phyloP scores from a whole-genome alignment of 2,797 vertebrate species.

The Sphaeramia orbicularis region DNA sequence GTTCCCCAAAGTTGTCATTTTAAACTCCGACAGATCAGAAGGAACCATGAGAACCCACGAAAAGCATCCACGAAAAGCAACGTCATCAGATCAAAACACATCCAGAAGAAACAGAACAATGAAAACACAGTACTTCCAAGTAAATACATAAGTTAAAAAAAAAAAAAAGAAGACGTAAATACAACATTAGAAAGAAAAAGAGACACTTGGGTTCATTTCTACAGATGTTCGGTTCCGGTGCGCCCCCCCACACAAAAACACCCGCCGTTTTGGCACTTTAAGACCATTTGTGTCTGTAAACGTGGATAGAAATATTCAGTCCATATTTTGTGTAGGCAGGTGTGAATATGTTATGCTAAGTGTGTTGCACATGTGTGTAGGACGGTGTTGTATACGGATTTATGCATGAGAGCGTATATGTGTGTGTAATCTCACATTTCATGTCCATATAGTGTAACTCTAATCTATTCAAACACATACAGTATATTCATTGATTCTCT shows the following conservation, averaged over 20 bases:
- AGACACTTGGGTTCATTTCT: conserved; percentile 40
- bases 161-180: conserved; percentile 29
- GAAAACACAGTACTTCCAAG: conserved; percentile 7
- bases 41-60: conserved; percentile 24
- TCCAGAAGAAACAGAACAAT: neutral
- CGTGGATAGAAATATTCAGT: conserved; percentile 77
- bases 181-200: conserved; percentile 12
- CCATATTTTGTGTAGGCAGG: conserved; percentile 71
- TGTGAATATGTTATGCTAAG: conserved; percentile 56
- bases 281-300: conserved; percentile 86
- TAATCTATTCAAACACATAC: conserved; percentile 82
- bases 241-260: conserved; percentile 46
- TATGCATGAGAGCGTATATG: conserved; percentile 44
- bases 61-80: conserved; percentile 20
- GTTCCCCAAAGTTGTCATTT: neutral
- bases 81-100: conserved; percentile 37
- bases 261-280: conserved; percentile 79
- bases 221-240: conserved; percentile 76
- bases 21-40: conserved; percentile 62
- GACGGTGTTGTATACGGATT: conserved; percentile 32
- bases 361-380: conserved; percentile 38
- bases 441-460: conserved; percentile 74
- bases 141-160: too few relatives aligned
- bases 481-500: conserved; percentile 80
- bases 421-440: conserved; percentile 65